Evolutionary conservation across 2,888 invertebrate genomes (phyloP).

Genomic region (Myathropa florea): DNA sequence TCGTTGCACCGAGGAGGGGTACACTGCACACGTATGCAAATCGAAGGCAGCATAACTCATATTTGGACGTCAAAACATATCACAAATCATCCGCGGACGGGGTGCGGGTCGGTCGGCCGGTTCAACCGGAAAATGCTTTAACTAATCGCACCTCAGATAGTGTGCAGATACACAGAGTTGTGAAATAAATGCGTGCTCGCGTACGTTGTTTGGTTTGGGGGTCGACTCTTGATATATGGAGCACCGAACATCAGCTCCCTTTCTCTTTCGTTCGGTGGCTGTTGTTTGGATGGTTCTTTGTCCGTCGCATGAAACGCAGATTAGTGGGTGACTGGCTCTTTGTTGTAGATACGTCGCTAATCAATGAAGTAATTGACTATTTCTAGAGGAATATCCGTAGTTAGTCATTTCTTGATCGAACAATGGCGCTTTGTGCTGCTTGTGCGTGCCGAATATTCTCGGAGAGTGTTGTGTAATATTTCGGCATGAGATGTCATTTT

Average conservation of each 20-base stretch:
- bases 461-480: neutral
- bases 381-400: neutral
- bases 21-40: conserved; percentile 23
- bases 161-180: neutral
- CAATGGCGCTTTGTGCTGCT: neutral
- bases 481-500: neutral
- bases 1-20: too few relatives aligned
- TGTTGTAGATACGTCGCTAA: neutral
- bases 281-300: neutral
- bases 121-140: neutral
- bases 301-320: neutral
- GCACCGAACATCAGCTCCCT: neutral
- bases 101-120: neutral
- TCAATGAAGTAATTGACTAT: neutral
- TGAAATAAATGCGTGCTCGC: neutral
- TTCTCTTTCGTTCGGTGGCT: neutral
- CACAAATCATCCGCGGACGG: neutral
- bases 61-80: conserved; percentile 12
- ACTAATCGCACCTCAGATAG: neutral
- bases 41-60: conserved; percentile 56
- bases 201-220: neutral
- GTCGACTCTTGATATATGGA: neutral
- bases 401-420: neutral
- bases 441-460: neutral
- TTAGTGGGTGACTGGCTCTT: neutral